phyloP scores from a whole-genome alignment of 2,113 vertebrate species.

The Madoqua kirkii region DNA sequence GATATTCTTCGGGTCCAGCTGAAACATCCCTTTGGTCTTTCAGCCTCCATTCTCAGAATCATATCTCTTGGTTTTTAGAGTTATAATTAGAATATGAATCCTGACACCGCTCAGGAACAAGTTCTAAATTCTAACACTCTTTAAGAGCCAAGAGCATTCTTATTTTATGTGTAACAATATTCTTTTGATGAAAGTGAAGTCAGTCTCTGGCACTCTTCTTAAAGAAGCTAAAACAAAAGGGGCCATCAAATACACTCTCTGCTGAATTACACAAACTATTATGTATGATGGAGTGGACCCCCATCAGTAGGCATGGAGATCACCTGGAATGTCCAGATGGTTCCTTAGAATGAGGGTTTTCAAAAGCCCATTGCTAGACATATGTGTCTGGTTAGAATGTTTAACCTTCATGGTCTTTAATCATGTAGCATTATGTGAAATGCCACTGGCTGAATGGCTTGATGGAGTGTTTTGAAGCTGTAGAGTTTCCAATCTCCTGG shows the following conservation, averaged over 20 bases:
- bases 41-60: not conserved
- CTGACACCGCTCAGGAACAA: not conserved
- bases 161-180: constrained; percentile 49
- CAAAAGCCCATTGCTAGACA: constrained; percentile 64
- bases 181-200: constrained; percentile 63
- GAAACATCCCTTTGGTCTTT: not conserved
- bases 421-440: constrained; percentile 73
- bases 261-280: constrained; percentile 55
- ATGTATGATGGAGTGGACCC: constrained; percentile 48
- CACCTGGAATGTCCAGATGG: constrained; percentile 74
- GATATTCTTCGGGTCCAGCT: not conserved
- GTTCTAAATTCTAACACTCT: constrained; percentile 31
- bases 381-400: constrained; percentile 68
- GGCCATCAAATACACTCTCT: constrained; percentile 43
- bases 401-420: constrained; percentile 72
- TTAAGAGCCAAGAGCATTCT: constrained; percentile 4
- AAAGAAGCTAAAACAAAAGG: constrained; percentile 64
- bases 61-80: not conserved
- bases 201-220: constrained; percentile 57
- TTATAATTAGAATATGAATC: not conserved
- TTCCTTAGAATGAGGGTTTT: constrained; percentile 64
- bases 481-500: constrained; percentile 51
- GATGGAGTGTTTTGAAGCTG: constrained; percentile 50
- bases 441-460: constrained; percentile 60
- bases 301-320: constrained; percentile 73